phyloP scores from a whole-genome alignment of 2,113 vertebrate species.

The Geococcyx californianus region DNA sequence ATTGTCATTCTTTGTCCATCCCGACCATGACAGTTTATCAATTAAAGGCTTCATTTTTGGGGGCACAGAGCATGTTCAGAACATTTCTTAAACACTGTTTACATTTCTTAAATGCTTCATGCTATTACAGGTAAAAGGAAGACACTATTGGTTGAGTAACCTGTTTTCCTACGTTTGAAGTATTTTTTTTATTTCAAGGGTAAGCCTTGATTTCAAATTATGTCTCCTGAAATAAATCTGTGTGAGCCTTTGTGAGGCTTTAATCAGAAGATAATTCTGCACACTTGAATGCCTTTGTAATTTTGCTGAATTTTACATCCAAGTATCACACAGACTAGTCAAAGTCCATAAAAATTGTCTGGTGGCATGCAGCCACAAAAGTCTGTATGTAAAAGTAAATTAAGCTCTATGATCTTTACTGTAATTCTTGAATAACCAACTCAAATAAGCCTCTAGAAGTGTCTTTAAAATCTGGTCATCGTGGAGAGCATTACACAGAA shows the following conservation, averaged over 20 bases:
- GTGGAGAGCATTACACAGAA: neutral
- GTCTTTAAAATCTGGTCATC: neutral
- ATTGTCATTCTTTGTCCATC: too few relatives aligned
- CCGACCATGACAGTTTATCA: too few relatives aligned
- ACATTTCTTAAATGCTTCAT: neutral
- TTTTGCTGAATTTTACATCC: neutral
- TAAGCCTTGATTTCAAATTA: neutral
- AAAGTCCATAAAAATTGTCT: neutral
- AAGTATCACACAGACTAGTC: neutral
- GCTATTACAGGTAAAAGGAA: neutral
- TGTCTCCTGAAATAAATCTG: neutral
- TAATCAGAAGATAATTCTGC: neutral
- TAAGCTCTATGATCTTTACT: neutral
- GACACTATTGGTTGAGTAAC: neutral
- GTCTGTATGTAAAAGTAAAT: neutral
- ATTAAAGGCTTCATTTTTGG: neutral
- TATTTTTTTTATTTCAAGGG: neutral
- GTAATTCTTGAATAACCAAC: neutral
- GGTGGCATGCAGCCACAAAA: neutral
- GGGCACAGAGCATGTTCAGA: neutral
- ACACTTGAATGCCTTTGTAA: neutral
- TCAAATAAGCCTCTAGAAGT: neutral
- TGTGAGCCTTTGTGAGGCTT: neutral
- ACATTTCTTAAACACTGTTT: neutral
- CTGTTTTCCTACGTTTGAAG: neutral